Evolutionary conservation across 1,140 invertebrate species (phyloP), one percentile per base, ranked within the genome.

Genomic region (Holotrichia oblita): DNA sequence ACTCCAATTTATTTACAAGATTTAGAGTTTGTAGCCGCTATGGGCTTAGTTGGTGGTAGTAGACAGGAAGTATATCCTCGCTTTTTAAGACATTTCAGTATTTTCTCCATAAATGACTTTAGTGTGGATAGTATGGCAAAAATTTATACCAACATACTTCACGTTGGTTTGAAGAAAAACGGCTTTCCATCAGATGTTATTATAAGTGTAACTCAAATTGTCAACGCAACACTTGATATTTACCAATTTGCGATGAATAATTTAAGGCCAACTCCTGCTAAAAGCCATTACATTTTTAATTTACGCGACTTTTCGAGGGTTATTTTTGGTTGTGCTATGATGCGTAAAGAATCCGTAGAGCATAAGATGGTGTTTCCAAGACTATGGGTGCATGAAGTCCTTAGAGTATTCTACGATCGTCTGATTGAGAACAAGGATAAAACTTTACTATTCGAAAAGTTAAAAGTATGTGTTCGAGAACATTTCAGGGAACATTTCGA

Each of bases 261-360:
- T 80, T 89, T 98, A 0, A 87, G 94, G 69, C 96, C 97, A 7
- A 96, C 94, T 0, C 96, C 96, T 0, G 88, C 93, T 0, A 98
- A 97, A 85, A 96, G 95, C 0, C 97, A 98, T 87, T 98, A 98
- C 84, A 90, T 96, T n/a, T 98, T 98, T 83, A 98, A 97, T 88
- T 86, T 98, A 77, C 88, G 96, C 77, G 95, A 96, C 81, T 95
- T 98, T 84, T 91, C 94, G 0, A 88, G 96, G 76, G 94, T 98
- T 0, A 93, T 98, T 80, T 79, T 76, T 78, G 97, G 97, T 3
- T 95, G 95, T 85, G 90, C 94, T 0, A 88, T 98, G 82, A 89
- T 98, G 42, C 91, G 91, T 78, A 97, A 95, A 87, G 94, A 96
- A 82, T 94, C 95, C 20, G 93, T 93, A 0, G 91, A 92, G 77